Conservation (phyloP, 2,888 invertebrate genomes). For the Tipula vernalis region DNA sequence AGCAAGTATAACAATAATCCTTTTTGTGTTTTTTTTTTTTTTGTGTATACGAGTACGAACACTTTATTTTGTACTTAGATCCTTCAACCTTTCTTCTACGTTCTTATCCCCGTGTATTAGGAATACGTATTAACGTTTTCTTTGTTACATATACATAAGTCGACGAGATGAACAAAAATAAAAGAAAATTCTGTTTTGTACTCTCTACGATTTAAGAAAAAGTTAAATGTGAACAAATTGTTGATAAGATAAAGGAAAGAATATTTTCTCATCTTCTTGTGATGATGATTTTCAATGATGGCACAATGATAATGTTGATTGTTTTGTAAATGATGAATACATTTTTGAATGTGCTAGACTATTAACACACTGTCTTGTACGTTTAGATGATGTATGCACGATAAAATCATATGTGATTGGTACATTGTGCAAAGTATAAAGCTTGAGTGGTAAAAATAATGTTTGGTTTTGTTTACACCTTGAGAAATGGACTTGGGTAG, state of each 20-base stretch:
- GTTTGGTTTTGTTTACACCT: no score
- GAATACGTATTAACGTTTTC: neutral
- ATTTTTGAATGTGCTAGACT: neutral
- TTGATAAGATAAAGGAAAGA: neutral
- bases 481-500: no score
- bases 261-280: neutral
- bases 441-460: no score
- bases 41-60: neutral
- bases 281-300: neutral
- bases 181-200: neutral
- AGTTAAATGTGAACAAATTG: neutral
- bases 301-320: neutral
- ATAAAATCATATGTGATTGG: neutral
- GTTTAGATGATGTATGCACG: neutral
- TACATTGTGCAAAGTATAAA: no score
- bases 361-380: neutral
- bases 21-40: neutral
- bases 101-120: neutral
- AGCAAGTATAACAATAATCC: neutral
- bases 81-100: neutral
- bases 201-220: neutral
- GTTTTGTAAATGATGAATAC: neutral
- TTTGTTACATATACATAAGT: neutral
- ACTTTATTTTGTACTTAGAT: neutral
- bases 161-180: neutral